Evolutionary conservation across 2,888 invertebrate genomes (phyloP), one percentile per base, ranked within the genome.

Genomic region (Malachius bipustulatus): DNA sequence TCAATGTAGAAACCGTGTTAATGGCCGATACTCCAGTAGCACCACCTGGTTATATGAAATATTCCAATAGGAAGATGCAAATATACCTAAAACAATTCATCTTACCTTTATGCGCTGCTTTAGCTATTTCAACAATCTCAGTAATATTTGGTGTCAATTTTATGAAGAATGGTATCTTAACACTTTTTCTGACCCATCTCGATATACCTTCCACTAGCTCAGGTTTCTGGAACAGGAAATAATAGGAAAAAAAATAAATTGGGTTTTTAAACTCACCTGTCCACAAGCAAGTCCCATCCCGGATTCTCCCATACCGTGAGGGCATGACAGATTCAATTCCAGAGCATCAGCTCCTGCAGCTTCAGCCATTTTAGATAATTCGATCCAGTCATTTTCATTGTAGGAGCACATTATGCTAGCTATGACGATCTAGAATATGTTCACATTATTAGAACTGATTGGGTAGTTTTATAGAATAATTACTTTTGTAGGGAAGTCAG

Each of bases 251-350:
- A n/a, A n/a, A n/a, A n/a, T n/a, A n/a, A n/a, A n/a, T n/a, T n/a
- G n/a, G n/a, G n/a, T n/a, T n/a, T n/a, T n/a, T n/a, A n/a, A n/a
- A n/a, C n/a, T n/a, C n/a, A 84, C 87, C 72, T 96, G 94, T 37
- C 97, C 97, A 62, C 97, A 97, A 30, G 97, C 97, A 34, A 98
- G 66, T 0, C 97, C 98, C 97, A 98, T 97, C 26, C 96, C 96
- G 8, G 84, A 77, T 59, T 96, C 96, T 2, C 93, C 94, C 94
- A 98, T 97, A 4, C 97, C 97, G 62, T 98, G 97, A 0, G 97
- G 97, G 60, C 98, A 97, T 0, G 94, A 96, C 33, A 98, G 64
- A 67, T 98, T 98, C 33, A 97, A 65, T 56, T 98, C 98, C 9
- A 98, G 63, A 0, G 91, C 96, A 64, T 98, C 96, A 0, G 97